Evolutionary conservation across 2,888 invertebrate species (phyloP), one percentile per base, ranked within the genome.

Genomic region (Artemia sinica): DNA sequence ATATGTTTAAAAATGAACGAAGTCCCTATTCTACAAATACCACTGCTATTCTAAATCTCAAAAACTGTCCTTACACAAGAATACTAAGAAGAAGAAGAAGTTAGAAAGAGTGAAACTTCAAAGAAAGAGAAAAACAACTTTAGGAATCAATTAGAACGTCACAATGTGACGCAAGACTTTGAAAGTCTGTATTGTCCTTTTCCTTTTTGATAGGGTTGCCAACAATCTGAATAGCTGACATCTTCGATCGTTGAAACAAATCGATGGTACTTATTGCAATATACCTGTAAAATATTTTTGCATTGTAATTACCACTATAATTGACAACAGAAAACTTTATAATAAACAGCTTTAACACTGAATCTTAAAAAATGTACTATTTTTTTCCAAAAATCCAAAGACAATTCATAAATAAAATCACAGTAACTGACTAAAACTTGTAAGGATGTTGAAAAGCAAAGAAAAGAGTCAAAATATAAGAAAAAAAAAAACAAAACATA

Each of bases 161-260:
- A 28, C 28, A 58, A n/a, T 58, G 63, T 8, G 63, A 58, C 28
- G 63, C 28, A n/a, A 58, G 63, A n/a, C 28, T 58, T 28, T 58
- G 63, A 28, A 58, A 28, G 28, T 58, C 63, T 58, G 63, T 28
- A 28, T 8, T 28, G 9, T 18, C 63, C 63, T n/a, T 28, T n/a
- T 8, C 63, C 28, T 58, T 58, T 28, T n/a, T 18, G 9, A 58
- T 11, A n/a, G 63, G 63, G 28, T 58, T 73, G 63, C 79, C 80
- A 67, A 84, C 81, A 74, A 93, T 92, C 75, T 86, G 87, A 67
- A 92, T 82, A 1, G 90, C 88, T 52, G 89, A 90, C 12, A 91
- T 89, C 80, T 89, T 90, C 74, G 92, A 91, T 71, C 90, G 84
- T 75, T 91, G 89, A 80, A 91, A 91, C n/a, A 91, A 91, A 69